Evolutionary conservation across 2,797 vertebrate genomes (phyloP), one percentile per base, ranked within the genome.

Genomic region (Champsocephalus gunnari): DNA sequence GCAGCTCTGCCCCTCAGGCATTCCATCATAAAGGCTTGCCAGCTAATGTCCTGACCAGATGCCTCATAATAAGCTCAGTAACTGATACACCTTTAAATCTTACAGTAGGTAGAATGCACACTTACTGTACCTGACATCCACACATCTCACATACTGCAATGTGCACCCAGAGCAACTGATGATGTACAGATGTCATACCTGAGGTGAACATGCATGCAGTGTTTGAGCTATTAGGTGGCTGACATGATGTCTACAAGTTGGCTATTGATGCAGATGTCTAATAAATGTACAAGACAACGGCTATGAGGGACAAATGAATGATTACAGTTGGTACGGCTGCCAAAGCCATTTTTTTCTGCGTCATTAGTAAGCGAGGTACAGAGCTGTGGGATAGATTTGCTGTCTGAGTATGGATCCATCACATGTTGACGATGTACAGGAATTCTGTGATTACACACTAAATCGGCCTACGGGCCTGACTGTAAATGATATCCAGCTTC

Each of bases 401-500:
- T 63, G 81, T 75, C 81, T 53, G 67, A 19, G 6, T 34, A 66
- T 72, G 77, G 81, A 90, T 88, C 71, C 50, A 70, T 87, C 80
- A 75, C 71, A 17, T 61, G 43, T 71, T 84, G 85, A 84, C 12
- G 68, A 87, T 84, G 77, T 69, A 88, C 83, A 89, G 92, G 82
- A 90, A 91, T 82, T 58, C 69, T 84, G 85, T 89, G 88, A 92
- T 93, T 90, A 88, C 73, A 77, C 77, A 63, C 73, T 64, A 7
- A 80, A 83, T 53, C 43, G 51, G 69, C 90, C 89, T 50, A 17
- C 3, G 57, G 82, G 87, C 84, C 57, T 77, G 81, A 85, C 67
- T 85, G 90, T 84, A 88, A 93, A 86, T 88, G 74, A 92, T 85
- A 89, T 53, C 80, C 79, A 80, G 34, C 34, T 38, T 38, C 34